Conservation (phyloP, 2,888 invertebrate species). For the Pheosia tremula region DNA sequence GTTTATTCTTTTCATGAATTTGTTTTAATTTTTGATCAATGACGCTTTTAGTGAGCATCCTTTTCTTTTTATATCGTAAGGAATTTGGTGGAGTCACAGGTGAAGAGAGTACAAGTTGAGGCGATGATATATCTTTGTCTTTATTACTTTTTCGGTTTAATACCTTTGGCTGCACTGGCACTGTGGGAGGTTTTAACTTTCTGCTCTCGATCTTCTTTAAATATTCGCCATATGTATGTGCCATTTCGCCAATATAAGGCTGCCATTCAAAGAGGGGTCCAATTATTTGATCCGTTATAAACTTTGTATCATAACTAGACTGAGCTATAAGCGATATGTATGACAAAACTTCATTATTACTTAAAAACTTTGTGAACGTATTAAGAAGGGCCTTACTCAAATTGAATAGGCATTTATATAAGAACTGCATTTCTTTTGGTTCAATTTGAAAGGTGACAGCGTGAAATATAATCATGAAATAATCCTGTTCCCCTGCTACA, state of each 20-base stretch:
- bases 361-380: constrained; percentile 69
- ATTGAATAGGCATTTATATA: constrained; percentile 75
- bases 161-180: constrained; percentile 66
- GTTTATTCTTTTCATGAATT: constrained; percentile 65
- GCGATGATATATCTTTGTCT: constrained; percentile 25
- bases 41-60: constrained; percentile 64
- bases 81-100: constrained; percentile 63
- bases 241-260: constrained; percentile 74
- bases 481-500: constrained; percentile 61
- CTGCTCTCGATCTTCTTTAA: constrained; percentile 58
- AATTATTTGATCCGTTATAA: constrained; percentile 77
- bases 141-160: constrained; percentile 54
- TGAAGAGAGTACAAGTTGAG: constrained; percentile 17
- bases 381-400: constrained; percentile 65
- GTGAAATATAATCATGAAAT: constrained; percentile 65
- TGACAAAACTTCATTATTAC: constrained; percentile 71
- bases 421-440: constrained; percentile 54
- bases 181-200: constrained; percentile 61
- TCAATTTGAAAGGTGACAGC: constrained; percentile 64
- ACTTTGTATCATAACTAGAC: constrained; percentile 76
- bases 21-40: constrained; percentile 68
- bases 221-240: constrained; percentile 62
- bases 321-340: constrained; percentile 76
- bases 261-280: constrained; percentile 77
- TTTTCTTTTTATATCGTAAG: constrained; percentile 46